Evolutionary conservation across 2,888 invertebrate genomes (phyloP).

Genomic region (Onchidella celtica): DNA sequence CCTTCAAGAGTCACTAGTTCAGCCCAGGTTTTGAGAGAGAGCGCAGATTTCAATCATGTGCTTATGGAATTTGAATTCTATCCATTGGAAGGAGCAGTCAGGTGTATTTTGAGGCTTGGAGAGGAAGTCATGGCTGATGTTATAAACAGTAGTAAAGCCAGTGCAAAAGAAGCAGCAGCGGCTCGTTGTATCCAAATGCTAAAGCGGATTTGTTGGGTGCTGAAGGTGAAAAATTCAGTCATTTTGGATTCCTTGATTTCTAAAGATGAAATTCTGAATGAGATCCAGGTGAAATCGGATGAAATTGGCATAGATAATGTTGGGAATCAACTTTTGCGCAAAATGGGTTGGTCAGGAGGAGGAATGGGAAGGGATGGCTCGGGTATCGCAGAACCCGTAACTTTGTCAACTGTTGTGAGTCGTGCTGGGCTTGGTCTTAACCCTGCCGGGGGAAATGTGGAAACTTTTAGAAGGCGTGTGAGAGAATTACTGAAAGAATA

Average conservation of each 20-base stretch:
- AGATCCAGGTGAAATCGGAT: slow-evolving; percentile 52
- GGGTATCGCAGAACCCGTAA: slow-evolving; percentile 85
- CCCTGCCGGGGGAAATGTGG: slow-evolving; percentile 62
- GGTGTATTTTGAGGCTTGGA: slow-evolving; percentile 65
- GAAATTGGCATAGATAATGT: slow-evolving; percentile 78
- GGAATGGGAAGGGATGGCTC: slow-evolving; percentile 84
- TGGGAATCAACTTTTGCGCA: slow-evolving; percentile 84
- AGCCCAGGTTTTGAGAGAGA: slow-evolving; percentile 61
- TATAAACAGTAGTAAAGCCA: slow-evolving; percentile 56
- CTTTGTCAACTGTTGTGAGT: slow-evolving; percentile 66
- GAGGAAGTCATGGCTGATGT: slow-evolving; percentile 60
- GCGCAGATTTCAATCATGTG: slow-evolving; percentile 71
- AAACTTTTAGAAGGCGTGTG: slow-evolving; percentile 69
- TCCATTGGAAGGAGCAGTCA: slow-evolving; percentile 51
- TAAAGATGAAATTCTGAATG: slow-evolving; percentile 67
- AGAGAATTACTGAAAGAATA: slow-evolving; percentile 75
- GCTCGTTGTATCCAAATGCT: slow-evolving; percentile 65
- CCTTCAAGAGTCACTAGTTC: slow-evolving; percentile 47
- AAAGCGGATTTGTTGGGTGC: slow-evolving; percentile 70
- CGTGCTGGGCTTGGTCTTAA: slow-evolving; percentile 76
- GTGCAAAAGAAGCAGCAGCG: slow-evolving; percentile 63
- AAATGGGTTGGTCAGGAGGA: slow-evolving; percentile 89
- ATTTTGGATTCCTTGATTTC: slow-evolving; percentile 65
- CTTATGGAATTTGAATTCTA: slow-evolving; percentile 64
- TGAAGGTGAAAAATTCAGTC: slow-evolving; percentile 67